Evolutionary conservation across 2,113 vertebrate species (phyloP).

Genomic region (Rhinoptilus africanus): DNA sequence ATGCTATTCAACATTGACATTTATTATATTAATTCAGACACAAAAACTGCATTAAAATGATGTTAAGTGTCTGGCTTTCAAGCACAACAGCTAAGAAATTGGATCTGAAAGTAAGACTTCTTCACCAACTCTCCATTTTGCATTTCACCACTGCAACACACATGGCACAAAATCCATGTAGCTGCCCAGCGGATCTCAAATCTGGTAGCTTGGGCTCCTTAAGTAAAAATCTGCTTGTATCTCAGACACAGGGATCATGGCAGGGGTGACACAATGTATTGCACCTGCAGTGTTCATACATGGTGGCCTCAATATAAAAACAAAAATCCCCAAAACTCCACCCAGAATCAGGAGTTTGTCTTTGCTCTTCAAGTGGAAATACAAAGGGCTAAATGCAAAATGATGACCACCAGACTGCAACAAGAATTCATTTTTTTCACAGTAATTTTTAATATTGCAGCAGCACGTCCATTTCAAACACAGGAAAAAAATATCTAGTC

Average conservation of each 20-base stretch:
- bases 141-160: not conserved
- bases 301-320: not conserved
- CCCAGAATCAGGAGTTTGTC: not conserved
- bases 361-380: not conserved
- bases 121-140: not conserved
- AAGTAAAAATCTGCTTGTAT: not conserved
- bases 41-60: slow-evolving; percentile 75
- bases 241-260: not conserved
- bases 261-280: not conserved
- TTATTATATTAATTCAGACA: slow-evolving; percentile 80
- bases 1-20: slow-evolving; percentile 75
- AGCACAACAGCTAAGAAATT: slow-evolving; percentile 50
- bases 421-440: not conserved
- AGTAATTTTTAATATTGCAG: not conserved
- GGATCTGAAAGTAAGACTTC: slow-evolving; percentile 3
- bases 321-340: not conserved
- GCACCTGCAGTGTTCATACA: not conserved
- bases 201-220: not conserved
- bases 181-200: not conserved
- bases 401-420: rapidly evolving
- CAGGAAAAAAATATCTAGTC: not conserved
- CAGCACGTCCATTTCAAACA: not conserved
- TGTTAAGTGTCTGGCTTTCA: slow-evolving; percentile 61
- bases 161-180: not conserved
- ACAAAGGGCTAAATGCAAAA: not conserved